Conservation (phyloP, 2,797 vertebrate species). For the Catharus ustulatus region DNA sequence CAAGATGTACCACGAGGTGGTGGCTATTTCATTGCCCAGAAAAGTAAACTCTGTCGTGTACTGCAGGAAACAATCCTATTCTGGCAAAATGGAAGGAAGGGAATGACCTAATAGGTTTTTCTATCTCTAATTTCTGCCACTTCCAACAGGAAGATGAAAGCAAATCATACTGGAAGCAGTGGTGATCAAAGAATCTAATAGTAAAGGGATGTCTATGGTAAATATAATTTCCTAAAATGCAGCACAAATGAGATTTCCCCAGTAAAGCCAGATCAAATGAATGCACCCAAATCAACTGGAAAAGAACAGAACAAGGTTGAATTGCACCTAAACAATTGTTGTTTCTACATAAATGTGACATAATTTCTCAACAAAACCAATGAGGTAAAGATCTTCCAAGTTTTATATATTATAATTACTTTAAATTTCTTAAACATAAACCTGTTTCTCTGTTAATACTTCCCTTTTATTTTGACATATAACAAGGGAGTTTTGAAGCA, state of each 20-base stretch:
- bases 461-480: neutral
- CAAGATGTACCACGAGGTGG: neutral
- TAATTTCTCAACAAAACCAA: neutral
- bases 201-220: neutral
- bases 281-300: neutral
- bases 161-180: neutral
- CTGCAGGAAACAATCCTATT: neutral
- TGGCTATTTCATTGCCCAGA: neutral
- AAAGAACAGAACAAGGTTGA: neutral
- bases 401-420: neutral
- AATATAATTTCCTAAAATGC: neutral
- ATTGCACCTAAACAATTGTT: neutral
- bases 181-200: neutral
- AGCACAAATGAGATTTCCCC: rapidly evolving
- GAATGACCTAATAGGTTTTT: neutral
- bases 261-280: neutral
- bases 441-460: neutral
- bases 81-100: neutral
- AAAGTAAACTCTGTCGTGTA: neutral
- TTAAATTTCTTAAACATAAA: neutral
- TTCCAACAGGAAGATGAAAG: neutral
- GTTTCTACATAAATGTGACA: neutral
- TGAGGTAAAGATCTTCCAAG: neutral
- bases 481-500: neutral
- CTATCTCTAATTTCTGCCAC: neutral